Evolutionary conservation across 1,140 invertebrate species (phyloP).

Genomic region (Drosophila neocordata): DNA sequence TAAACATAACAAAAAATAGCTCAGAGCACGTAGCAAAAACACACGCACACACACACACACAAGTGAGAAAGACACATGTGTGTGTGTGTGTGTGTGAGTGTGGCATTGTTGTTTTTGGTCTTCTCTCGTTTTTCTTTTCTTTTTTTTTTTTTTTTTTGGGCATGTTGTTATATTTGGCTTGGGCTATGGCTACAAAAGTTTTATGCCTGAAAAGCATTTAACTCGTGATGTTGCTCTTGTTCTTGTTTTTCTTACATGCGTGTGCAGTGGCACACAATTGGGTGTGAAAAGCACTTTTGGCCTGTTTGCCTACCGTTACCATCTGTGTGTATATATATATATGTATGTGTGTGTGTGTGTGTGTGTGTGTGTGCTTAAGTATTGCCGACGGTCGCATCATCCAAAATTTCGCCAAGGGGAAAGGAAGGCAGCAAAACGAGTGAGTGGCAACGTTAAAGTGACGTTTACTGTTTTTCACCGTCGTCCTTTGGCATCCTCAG

Average conservation of each 20-base stretch:
- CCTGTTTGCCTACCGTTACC: slow-evolving; percentile 43
- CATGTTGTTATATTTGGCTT: slow-evolving; percentile 1
- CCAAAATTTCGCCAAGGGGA: slow-evolving; percentile 36
- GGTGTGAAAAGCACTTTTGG: slow-evolving; percentile 75
- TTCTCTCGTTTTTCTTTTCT: slow-evolving; percentile 12
- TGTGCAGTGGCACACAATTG: slow-evolving; percentile 54
- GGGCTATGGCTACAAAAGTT: slow-evolving; percentile 45
- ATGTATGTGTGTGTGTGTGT: slow-evolving; percentile 2
- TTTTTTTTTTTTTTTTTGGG: neutral
- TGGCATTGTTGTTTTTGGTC: slow-evolving; percentile 31
- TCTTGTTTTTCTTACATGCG: slow-evolving; percentile 55
- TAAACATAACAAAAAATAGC: slow-evolving; percentile 80
- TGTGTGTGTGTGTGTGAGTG: slow-evolving; percentile 3
- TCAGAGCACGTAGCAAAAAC: slow-evolving; percentile 70
- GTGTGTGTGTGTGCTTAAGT: slow-evolving; percentile 20
- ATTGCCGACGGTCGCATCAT: slow-evolving; percentile 32
- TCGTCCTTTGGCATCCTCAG: slow-evolving; percentile 34
- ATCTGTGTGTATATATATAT: slow-evolving; percentile 8
- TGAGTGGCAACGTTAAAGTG: slow-evolving; percentile 58
- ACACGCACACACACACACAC: slow-evolving; percentile 30
- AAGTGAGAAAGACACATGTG: slow-evolving; percentile 6
- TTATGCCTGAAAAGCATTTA: slow-evolving; percentile 62
- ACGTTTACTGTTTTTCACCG: slow-evolving; percentile 64
- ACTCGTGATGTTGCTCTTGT: slow-evolving; percentile 41
- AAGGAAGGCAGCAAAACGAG: slow-evolving; percentile 13